phyloP scores from a whole-genome alignment of 2,113 vertebrate genomes.

The Peromyscus leucopus region DNA sequence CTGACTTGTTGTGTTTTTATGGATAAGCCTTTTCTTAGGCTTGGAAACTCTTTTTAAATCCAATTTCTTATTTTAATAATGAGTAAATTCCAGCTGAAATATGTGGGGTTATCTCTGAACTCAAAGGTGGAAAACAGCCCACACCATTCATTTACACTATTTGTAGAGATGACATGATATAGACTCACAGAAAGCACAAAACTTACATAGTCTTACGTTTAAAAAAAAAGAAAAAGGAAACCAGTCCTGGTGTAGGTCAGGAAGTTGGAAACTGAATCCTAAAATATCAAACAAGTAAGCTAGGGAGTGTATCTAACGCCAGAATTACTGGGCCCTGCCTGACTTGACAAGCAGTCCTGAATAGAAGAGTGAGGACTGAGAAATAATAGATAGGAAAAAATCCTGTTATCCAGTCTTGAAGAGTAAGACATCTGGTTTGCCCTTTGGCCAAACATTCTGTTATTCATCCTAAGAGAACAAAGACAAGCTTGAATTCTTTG shows the following conservation, averaged over 20 bases:
- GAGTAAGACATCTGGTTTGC: too few species aligned
- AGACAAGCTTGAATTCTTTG: too few species aligned
- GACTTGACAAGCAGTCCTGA: too few species aligned
- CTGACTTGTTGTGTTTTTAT: too few species aligned
- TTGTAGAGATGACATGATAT: not conserved
- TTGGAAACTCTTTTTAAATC: not conserved
- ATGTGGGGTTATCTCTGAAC: not conserved
- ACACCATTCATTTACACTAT: not conserved
- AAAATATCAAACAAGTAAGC: not conserved
- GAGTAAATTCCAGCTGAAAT: not conserved
- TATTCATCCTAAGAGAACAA: too few species aligned
- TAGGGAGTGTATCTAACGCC: too few species aligned
- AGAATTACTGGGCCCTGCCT: too few species aligned
- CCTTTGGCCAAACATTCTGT: too few species aligned
- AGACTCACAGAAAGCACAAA: not conserved
- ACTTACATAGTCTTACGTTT: not conserved
- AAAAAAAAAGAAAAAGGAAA: not conserved
- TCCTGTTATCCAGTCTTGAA: too few species aligned
- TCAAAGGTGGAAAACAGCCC: not conserved
- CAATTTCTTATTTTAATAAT: not conserved
- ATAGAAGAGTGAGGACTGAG: too few species aligned
- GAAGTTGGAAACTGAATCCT: not conserved
- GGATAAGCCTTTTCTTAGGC: too few species aligned
- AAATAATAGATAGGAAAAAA: too few species aligned
- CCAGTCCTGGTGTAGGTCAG: not conserved